Conservation (phyloP, 2,888 invertebrate species). For the Caenorhabditis sp. region DNA sequence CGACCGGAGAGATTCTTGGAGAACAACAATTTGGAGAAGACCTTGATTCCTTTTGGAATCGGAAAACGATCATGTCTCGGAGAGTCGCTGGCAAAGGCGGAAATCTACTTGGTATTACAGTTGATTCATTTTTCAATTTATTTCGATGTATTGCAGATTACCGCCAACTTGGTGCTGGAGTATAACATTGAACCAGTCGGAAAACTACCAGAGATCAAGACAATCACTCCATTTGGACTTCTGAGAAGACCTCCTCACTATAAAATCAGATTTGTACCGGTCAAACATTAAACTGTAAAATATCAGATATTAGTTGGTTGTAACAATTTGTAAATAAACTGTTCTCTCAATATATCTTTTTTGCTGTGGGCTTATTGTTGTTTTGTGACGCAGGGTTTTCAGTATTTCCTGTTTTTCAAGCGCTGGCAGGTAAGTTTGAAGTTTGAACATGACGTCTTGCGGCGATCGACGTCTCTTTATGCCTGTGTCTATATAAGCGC, state of each 20-base stretch:
- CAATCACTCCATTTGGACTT: slow-evolving; percentile 38
- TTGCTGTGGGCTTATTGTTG: too few relatives aligned
- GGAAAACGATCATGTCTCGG: slow-evolving; percentile 67
- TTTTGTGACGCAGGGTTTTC: too few relatives aligned
- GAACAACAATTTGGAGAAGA: slow-evolving; percentile 44
- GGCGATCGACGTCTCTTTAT: too few relatives aligned
- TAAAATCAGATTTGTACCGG: slow-evolving; percentile 33
- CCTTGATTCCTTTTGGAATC: slow-evolving; percentile 66
- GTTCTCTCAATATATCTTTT: too few relatives aligned
- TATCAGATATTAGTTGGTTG: background rate
- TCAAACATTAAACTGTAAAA: background rate
- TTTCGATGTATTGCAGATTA: slow-evolving; percentile 38
- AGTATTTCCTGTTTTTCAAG: too few relatives aligned
- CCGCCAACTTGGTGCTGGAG: slow-evolving; percentile 61
- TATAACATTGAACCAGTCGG: slow-evolving; percentile 55
- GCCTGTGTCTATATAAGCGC: too few relatives aligned
- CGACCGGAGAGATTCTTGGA: slow-evolving; percentile 58
- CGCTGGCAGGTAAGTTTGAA: too few relatives aligned
- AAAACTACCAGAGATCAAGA: slow-evolving; percentile 36
- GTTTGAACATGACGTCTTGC: too few relatives aligned
- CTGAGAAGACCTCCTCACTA: slow-evolving; percentile 58
- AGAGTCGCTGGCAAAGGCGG: slow-evolving; percentile 65
- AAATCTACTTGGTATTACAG: slow-evolving; percentile 63
- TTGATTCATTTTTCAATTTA: too few relatives aligned
- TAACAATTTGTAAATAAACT: slow-evolving; percentile 9